A percentile compares a stretch with the other conserved stretches of the same genome.
Conservation (phyloP, 2,113 vertebrate species). For the Trogon melanurus region DNA sequence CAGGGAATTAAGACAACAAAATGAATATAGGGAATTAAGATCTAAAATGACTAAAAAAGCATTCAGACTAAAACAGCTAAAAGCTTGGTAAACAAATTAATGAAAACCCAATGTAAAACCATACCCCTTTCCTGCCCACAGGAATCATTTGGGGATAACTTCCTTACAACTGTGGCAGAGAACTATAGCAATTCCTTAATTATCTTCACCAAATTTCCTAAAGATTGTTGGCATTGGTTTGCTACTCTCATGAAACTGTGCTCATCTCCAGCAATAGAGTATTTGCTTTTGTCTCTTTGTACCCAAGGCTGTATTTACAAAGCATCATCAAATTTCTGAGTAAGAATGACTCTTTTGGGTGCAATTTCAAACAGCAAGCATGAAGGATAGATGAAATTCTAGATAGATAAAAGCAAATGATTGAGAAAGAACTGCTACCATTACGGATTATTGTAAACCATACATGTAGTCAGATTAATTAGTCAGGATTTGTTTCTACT, state of each 20-base stretch:
- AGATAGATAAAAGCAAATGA: background rate
- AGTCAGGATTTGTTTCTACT: slow-evolving; percentile 1
- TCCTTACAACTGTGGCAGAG: background rate
- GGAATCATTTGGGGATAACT: background rate
- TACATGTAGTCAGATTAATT: slow-evolving; percentile 24
- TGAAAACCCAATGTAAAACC: background rate
- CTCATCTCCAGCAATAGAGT: background rate
- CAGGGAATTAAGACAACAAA: background rate
- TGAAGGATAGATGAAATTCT: background rate
- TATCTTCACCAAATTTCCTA: background rate
- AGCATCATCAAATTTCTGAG: background rate
- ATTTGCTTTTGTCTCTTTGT: background rate
- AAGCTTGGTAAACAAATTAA: background rate
- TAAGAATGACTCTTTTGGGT: background rate
- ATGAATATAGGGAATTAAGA: background rate
- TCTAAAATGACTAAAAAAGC: background rate
- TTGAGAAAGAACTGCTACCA: background rate
- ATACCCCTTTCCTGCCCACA: background rate
- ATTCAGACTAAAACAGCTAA: background rate
- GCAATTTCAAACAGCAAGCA: background rate
- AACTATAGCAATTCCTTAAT: background rate
- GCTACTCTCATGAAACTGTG: background rate
- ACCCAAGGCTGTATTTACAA: background rate
- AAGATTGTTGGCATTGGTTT: background rate
- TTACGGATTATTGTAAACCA: background rate